Evolutionary conservation across 2,888 invertebrate species (phyloP), one percentile per base, ranked within the genome.

Genomic region (Caenorhabditis zanzibari): DNA sequence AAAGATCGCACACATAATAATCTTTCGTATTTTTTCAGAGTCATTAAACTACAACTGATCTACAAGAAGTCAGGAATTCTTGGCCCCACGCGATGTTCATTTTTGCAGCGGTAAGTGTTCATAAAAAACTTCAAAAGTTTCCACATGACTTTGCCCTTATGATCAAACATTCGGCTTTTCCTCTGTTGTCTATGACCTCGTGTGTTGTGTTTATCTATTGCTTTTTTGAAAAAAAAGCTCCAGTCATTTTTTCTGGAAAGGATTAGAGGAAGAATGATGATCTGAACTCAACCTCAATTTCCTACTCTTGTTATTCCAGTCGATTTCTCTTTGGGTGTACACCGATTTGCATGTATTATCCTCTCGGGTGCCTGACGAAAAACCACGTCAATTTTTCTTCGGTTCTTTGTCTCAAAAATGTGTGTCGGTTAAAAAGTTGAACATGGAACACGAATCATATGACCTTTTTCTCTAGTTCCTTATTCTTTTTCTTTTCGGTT

Each of bases 41-140:
- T 69, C 19, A 16, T 54, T 68, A 68, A 59, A 59, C 76, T 38
- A 24, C 63, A 35, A 16, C 44, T 44, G 56, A 24, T 68, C 58
- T 14, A 66, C 52, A 49, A 54, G n/a, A 28, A 69, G 26, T n/a
- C 16, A 22, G 47, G 16, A 32, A 54, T 24, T 24, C 47, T 38
- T 44, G 35, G 14, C 47, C 14, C n/a, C 0, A n/a, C 26, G 22
- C 5, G 14, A 79, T 79, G 79, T 79, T 79, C 71, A 79, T 79
- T 16, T 79, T 79, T 69, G 79, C 79, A 3, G 71, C 79, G 32
- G 79, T 79, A 71, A 79, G 79, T 77, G 66, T 66, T 58, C 59
- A 76, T 10, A 38, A 38, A 38, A 38, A 49, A 12, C 38, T 26
- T 38, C 38, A 38, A 32, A 32, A n/a, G n/a, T 32, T 26, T 22